These are phyloP conservation scores for Bubalus kerabau DNA, from an alignment of 2,113 vertebrate species.

Conservation along the genomic window DNA sequence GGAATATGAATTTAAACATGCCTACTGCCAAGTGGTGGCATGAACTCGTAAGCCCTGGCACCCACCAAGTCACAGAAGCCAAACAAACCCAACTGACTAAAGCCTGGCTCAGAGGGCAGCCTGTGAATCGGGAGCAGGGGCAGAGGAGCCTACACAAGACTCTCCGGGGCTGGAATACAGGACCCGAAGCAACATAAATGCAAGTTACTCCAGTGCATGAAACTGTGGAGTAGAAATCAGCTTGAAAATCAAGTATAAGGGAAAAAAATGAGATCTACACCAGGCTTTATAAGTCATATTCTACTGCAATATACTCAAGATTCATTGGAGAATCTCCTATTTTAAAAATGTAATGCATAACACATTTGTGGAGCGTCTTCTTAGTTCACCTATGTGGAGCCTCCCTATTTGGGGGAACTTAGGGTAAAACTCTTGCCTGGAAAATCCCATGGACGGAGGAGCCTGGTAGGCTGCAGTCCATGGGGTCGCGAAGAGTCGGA, in stretches of 20 bases:
- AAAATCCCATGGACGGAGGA: no score
- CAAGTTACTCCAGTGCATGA: neutral
- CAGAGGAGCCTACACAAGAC: fast-evolving
- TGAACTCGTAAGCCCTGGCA: neutral
- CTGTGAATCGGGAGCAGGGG: neutral
- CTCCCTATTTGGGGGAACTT: neutral
- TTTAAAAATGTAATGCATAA: neutral
- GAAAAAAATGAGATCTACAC: neutral
- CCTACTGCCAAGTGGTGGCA: neutral
- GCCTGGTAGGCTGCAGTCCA: no score
- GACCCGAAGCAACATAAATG: neutral
- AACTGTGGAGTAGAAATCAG: neutral
- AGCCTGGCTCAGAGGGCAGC: neutral
- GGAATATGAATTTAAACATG: neutral
- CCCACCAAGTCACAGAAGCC: neutral
- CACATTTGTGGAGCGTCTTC: neutral
- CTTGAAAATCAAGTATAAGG: neutral
- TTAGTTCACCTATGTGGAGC: neutral
- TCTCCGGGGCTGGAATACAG: neutral
- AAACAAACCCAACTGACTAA: neutral
- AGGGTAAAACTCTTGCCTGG: neutral
- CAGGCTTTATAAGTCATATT: neutral
- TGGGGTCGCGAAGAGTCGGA: no score
- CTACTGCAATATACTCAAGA: neutral
- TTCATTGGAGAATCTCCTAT: neutral